Evolutionary conservation across 2,888 invertebrate genomes (phyloP), one percentile per base, ranked within the genome.

Genomic region (Drosophila dives): DNA sequence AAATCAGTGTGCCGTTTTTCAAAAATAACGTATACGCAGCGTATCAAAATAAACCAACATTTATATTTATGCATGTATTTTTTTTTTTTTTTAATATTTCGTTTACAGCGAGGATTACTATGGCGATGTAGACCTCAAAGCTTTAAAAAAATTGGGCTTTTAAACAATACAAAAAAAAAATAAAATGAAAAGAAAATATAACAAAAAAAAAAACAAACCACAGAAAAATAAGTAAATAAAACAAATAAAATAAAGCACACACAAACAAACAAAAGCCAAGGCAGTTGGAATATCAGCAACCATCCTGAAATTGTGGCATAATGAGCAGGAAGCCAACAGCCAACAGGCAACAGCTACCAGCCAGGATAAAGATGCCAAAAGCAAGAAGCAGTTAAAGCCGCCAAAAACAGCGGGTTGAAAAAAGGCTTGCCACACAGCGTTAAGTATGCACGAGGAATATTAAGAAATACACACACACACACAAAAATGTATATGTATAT

Each of bases 51-150:
- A 40, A 29, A 29, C 29, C 67, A 51, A 51, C 69, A 69, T 75
- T 77, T 74, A 56, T 75, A 72, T 80, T 75, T 66, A 71, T 64
- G 45, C 40, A 64, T 65, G 36, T 40, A 60, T 62, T 48, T 34
- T 34, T 51, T 55, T 59, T n/a, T 61, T 55, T 77, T 64, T 76
- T 72, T 72, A 80, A 67, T 72, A 64, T 61, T 81, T 80, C 81
- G 79, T 84, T 92, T 92, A 83, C 83, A 97, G 98, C 94, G 97
- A 97, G 94, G 97, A 98, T 94, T 98, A 98, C 94, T 98, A 98
- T 93, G 97, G 97, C 83, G 97, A 97, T 92, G 96, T 97, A 90
- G 97, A 98, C 93, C 94, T 98, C 84, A 98, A 98, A 94, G 96
- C 96, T 71, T 94, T 97, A 91, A 96, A 96, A 94, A 97, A 97